phyloP scores from a whole-genome alignment of 2,797 vertebrate species.

The Cossypha heuglini region DNA sequence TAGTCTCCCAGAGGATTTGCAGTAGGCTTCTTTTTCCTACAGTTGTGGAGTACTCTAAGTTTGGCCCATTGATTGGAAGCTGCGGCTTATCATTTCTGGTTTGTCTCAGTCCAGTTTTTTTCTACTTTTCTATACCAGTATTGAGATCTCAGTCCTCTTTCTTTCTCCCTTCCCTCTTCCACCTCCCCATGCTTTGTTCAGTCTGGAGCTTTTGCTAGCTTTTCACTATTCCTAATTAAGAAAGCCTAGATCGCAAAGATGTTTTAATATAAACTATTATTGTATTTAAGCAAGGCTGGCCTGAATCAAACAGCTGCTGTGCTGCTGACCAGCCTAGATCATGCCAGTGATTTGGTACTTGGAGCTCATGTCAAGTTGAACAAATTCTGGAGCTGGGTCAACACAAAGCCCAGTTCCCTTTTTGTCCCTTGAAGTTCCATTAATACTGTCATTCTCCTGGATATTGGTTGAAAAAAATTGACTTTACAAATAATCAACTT shows the following conservation, averaged over 20 bases:
- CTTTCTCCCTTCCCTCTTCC: not conserved
- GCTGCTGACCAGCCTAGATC: not conserved
- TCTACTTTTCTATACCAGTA: not conserved
- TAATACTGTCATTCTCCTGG: not conserved
- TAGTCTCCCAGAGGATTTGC: not conserved
- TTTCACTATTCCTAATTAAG: not conserved
- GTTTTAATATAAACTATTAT: not conserved
- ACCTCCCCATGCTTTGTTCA: not conserved
- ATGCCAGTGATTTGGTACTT: too few species aligned
- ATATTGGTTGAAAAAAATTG: not conserved
- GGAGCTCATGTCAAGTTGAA: fast-evolving
- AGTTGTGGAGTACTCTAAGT: not conserved
- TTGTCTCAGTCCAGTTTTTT: not conserved
- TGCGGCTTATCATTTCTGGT: not conserved
- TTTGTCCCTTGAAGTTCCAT: not conserved
- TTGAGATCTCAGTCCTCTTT: not conserved
- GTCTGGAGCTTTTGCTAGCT: not conserved
- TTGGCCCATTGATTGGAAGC: not conserved
- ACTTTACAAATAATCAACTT: not conserved
- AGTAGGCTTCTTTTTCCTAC: not conserved
- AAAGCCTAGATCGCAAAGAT: not conserved
- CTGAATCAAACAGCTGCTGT: not conserved
- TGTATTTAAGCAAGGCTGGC: not conserved
- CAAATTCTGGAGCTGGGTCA: not conserved
- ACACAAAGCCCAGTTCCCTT: not conserved